A percentile compares a stretch with the other conserved stretches of the same genome.
Evolutionary conservation across 2,888 invertebrate species (phyloP).

Genomic region (Dolomedes plantarius): DNA sequence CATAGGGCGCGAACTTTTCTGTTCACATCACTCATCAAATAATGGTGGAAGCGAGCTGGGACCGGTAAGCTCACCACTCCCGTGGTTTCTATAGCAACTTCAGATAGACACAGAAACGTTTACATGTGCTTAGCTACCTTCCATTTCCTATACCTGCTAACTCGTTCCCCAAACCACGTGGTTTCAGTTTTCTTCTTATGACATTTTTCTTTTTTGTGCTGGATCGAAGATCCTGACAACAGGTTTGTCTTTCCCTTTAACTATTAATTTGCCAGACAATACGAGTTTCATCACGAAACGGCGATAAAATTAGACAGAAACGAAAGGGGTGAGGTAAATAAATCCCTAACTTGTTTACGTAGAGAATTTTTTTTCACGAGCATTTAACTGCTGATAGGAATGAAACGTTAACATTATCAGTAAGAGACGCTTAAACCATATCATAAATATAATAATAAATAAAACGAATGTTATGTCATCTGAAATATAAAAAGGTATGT

Average conservation of each 20-base stretch:
- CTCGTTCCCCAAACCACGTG: conserved; percentile 54
- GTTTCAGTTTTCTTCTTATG: conserved; percentile 20
- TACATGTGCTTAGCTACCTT: conserved; percentile 65
- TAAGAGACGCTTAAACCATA: no score
- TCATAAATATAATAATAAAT: no score
- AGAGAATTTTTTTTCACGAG: no score
- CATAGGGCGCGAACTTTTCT: conserved; percentile 38
- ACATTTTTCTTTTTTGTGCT: not conserved
- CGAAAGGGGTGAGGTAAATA: not conserved
- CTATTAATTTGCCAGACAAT: conserved; percentile 28
- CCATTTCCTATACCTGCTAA: conserved; percentile 67
- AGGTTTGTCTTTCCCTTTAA: conserved; percentile 46
- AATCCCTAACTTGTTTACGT: not conserved
- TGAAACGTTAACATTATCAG: no score
- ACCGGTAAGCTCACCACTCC: conserved; percentile 58
- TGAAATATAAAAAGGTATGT: no score
- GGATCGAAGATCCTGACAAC: conserved; percentile 40
- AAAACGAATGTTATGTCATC: no score
- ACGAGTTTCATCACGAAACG: conserved; percentile 24
- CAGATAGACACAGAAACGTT: conserved; percentile 61
- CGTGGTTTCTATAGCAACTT: conserved; percentile 59
- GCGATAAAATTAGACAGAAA: not conserved
- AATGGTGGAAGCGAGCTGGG: conserved; percentile 30
- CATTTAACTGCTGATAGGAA: no score
- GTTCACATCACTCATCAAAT: conserved; percentile 67